Conservation (phyloP, 2,797 vertebrate species). For the Eutrigla gurnardus region DNA sequence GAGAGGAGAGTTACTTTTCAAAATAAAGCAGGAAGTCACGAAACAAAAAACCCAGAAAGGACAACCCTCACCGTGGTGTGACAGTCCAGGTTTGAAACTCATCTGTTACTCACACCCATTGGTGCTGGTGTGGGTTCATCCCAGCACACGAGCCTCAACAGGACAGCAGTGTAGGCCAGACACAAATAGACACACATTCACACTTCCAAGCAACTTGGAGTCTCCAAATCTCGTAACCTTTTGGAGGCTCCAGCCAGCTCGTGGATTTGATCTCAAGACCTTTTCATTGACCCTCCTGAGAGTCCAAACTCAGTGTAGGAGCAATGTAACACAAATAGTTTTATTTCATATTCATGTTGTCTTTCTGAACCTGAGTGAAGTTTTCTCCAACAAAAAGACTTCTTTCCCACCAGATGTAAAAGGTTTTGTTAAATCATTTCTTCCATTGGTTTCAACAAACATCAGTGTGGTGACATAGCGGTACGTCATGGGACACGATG, state of each 20-base stretch:
- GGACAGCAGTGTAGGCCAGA: background rate
- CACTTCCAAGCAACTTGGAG: conserved; percentile 1
- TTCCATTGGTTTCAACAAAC: too few species aligned
- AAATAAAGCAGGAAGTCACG: too few species aligned
- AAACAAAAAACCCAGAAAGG: too few species aligned
- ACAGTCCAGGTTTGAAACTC: too few species aligned
- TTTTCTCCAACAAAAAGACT: too few species aligned
- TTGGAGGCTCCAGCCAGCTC: background rate
- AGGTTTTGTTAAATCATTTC: too few species aligned
- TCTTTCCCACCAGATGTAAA: too few species aligned
- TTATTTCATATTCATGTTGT: background rate
- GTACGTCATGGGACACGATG: too few species aligned
- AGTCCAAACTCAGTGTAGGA: background rate
- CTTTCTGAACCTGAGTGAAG: background rate
- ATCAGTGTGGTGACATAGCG: too few species aligned
- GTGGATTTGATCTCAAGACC: too few species aligned
- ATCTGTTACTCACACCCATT: background rate
- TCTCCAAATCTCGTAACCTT: background rate
- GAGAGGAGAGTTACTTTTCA: too few species aligned
- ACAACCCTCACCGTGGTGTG: too few species aligned
- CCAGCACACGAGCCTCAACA: background rate
- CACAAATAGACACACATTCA: background rate
- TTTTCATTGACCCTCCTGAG: background rate
- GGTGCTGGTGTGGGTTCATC: background rate
- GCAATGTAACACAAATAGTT: background rate